These are phyloP conservation scores for Lasioglossum villosulum DNA, from an alignment of 2,888 invertebrate genomes.

Conservation along the genomic window DNA sequence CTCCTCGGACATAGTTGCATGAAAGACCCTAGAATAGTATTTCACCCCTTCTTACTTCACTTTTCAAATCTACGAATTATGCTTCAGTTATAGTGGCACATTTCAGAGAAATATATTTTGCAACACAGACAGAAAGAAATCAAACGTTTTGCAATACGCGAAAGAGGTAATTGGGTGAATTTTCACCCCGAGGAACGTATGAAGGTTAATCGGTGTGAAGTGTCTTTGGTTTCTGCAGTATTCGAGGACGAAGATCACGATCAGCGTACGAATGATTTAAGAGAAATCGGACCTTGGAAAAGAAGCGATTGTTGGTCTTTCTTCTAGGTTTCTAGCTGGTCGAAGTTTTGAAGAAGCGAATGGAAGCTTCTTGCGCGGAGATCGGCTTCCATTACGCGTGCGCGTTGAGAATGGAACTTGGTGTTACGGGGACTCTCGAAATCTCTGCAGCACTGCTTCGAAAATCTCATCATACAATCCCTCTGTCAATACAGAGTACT, in stretches of 20 bases:
- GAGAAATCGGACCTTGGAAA: slow-evolving; percentile 30
- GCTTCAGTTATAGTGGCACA: no score
- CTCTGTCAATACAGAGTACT: slow-evolving; percentile 11
- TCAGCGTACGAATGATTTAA: neutral
- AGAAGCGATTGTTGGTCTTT: slow-evolving; percentile 22
- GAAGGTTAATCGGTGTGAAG: neutral
- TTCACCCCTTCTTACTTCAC: no score
- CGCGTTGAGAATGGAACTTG: slow-evolving; percentile 19
- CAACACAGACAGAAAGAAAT: no score
- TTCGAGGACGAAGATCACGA: neutral
- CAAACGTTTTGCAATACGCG: no score
- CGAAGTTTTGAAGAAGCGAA: slow-evolving; percentile 28
- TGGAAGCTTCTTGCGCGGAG: slow-evolving; percentile 24
- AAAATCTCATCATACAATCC: neutral
- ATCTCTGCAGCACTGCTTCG: neutral
- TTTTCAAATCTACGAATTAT: no score
- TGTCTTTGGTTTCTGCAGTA: neutral
- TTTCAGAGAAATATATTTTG: no score
- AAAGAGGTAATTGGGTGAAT: no score
- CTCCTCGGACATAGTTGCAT: no score
- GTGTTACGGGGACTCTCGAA: slow-evolving; percentile 44
- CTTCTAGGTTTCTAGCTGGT: slow-evolving; percentile 16
- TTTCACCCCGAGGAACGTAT: no score
- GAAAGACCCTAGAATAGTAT: no score
- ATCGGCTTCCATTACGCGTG: slow-evolving; percentile 22